Evolutionary conservation across 2,888 invertebrate genomes (phyloP), one percentile per base, ranked within the genome.

Genomic region (Drosophila robusta): DNA sequence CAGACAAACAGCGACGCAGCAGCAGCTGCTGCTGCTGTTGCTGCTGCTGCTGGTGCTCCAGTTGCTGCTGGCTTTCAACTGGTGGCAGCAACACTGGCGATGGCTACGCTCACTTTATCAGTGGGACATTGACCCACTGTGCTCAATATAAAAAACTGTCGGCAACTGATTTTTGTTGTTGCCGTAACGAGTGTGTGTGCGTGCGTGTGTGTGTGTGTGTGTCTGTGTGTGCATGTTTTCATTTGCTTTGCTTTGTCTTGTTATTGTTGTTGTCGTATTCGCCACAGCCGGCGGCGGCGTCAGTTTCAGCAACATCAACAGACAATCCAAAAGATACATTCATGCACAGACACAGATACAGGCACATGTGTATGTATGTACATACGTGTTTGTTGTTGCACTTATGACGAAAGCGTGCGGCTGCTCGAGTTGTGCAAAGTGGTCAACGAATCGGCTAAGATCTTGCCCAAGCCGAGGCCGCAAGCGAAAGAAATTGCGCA

Each of bases 61-160:
- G 87, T 83, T 81, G 80, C 73, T 83, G 80, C 73, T 69, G 72
- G 80, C 80, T 83, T 83, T 80, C 80, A 79, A 80, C 79, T 70
- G 65, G 75, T 62, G 58, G 66, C 71, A 64, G 72, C 72, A 44
- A 62, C 54, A 54, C 39, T 39, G 62, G 36, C 39, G 74, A 29
- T 38, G 63, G 24, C 64, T 50, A 76, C 75, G 84, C 75, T 89
- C 87, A 87, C 85, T 80, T 90, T 90, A 90, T 90, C 90, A 89
- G 86, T 88, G 86, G 89, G 89, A 89, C 92, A 92, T 91, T 91
- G 91, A 91, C 91, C 91, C 82, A 91, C 85, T 91, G 90, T 71
- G 78, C 91, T 89, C 86, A 91, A 91, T 91, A 89, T 84, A 84
- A 41, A 49, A 77, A 84, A 78, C 74, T 76, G 85, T 66, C 80